Base-by-base conservation (phyloP, 2,113 vertebrate species). In the Laterallus jamaicensis region DNA sequence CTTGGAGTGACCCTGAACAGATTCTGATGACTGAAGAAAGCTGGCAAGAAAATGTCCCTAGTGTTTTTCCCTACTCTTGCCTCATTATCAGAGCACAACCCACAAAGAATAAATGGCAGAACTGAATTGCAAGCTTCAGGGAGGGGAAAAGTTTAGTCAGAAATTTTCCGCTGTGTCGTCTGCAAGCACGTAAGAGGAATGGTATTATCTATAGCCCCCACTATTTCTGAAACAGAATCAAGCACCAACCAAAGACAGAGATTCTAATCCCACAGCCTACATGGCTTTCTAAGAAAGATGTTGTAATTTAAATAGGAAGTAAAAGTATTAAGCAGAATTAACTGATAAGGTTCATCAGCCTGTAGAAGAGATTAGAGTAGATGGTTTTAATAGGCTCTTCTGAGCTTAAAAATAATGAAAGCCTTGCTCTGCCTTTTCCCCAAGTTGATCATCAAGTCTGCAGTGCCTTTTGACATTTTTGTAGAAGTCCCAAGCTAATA, bases 311-410 rank as follows among this genome's bases (percentile, higher is more conserved):
- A 96, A 77, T 66, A 10, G 0, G 31, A 94, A 79, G 60, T 75
- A 81, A 93, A 91, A 35, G 37, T 68, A 71, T 83, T 83, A 86
- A 8, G 9, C 73, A 54, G 56, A 88, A 92, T 93, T 92, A 95
- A 89, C 60, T 56, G 52, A 91, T 68, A 79, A 84, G 24, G 32
- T 82, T 74, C n/a, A 71, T 56, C 47, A 89, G 62, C 17, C 52
- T 84, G 11, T 37, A 81, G 68, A 91, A 93, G 47, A 74, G n/a
- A 91, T 84, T 71, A 84, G 20, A 56, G 28, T 50, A 74, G 62
- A 62, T 54, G 5, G 81, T 86, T 92, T 94, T 54, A 95, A 55
- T 70, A 88, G 56, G 49, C 35, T 86, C 31, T 92, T 92, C 50
- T 75, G 32, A 89, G 18, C 39, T 87, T 71, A 84, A 91, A 94